Evolutionary conservation across 2,797 vertebrate species (phyloP), one percentile per base, ranked within the genome.

Genomic region (Gallinago nigripennis): DNA sequence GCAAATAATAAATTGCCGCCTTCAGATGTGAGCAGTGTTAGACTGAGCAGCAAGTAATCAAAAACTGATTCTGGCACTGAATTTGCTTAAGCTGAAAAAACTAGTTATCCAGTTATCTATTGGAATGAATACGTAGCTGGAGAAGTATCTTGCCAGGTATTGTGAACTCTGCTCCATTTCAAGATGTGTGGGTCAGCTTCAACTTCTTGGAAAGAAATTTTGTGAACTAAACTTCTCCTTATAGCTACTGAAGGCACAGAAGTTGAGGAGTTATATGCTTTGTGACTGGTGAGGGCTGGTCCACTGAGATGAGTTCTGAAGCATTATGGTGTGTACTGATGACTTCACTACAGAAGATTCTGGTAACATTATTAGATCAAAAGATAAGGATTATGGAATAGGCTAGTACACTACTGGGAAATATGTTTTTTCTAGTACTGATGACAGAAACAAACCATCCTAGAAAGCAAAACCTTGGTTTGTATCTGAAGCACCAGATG

Each of bases 361-460:
- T 1, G 1, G 21, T 25, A 56, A 21, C 17, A 9, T 69, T 19
- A 13, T 48, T 33, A 33, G 35, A 51, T 45, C 13, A 7, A 12
- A 39, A 75, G 53, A 25, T 17, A n/a, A 64, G 48, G 27, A 6
- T 3, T 39, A 12, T 41, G 17, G 20, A 57, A 30, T 45, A 58
- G 46, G 11, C 41, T 60, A 41, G 11, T 41, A 16, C 3, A 2
- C 33, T 56, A 5, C 16, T 65, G 28, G 35, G 73, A 57, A 46
- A 41, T 1, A 0, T 33, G 1, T 13, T 3, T 30, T 16, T 28
- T 68, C 9, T 15, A 16, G 11, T 83, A 1, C 8, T 58, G 46
- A 28, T 28, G 12, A 24, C 27, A 48, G 28, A 65, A 61, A 24
- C 1, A 6, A 35, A 13, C 86, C 11, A 7, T 63, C 35, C 13